phyloP scores from a whole-genome alignment of 2,113 vertebrate genomes.

The Dromaius novaehollandiae region DNA sequence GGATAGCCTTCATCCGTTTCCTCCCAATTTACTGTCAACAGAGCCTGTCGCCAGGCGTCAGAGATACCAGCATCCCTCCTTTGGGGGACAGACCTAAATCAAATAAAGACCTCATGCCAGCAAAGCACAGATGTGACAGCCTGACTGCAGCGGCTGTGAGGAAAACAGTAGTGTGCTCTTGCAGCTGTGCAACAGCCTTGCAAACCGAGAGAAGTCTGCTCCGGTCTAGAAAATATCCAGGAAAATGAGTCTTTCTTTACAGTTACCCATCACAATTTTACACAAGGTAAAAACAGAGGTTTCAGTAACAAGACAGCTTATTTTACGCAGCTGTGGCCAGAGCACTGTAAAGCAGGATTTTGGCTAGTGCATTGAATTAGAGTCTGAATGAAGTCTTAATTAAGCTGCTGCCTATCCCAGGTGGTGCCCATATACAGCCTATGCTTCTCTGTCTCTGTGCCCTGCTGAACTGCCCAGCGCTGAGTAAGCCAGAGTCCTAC shows the following conservation, averaged over 20 bases:
- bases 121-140: fast-evolving
- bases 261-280: no score
- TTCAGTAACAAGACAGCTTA: background rate
- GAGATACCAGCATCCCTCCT: background rate
- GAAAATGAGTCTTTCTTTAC: background rate
- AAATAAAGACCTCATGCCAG: fast-evolving
- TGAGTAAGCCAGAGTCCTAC: fast-evolving
- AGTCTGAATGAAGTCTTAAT: background rate
- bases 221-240: background rate
- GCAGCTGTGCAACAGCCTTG: background rate
- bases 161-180: fast-evolving
- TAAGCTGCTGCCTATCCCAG: background rate
- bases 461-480: background rate
- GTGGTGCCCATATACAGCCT: background rate
- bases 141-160: fast-evolving
- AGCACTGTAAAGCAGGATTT: background rate
- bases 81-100: background rate
- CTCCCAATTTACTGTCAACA: background rate
- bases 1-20: fast-evolving
- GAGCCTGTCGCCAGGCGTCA: fast-evolving
- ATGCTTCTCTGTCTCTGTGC: background rate
- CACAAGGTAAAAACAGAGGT: background rate
- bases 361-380: background rate
- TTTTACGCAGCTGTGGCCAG: background rate
- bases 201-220: background rate